These are phyloP conservation scores for Gasterosteus aculeatus DNA, from an alignment of 2,113 vertebrate genomes.

Conservation along the genomic window DNA sequence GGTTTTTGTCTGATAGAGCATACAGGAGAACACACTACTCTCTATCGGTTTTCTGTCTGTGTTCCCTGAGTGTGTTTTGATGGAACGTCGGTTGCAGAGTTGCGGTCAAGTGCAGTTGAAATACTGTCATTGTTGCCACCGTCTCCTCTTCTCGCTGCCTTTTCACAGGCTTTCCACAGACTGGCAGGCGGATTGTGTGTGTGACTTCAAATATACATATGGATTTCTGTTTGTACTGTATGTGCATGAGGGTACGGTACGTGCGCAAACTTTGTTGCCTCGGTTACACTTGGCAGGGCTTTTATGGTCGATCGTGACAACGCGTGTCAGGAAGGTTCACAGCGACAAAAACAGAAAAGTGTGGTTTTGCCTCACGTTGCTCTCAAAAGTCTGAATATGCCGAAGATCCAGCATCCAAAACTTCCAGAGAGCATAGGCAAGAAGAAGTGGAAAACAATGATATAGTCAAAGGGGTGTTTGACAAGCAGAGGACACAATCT, in stretches of 20 bases:
- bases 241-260: constrained; percentile 11
- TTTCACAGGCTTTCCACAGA: constrained; percentile 37
- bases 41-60: constrained; percentile 58
- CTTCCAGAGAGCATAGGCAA: constrained; percentile 20
- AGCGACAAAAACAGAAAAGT: not conserved
- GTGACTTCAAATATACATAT: constrained; percentile 16
- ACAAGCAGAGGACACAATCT: constrained; percentile 48
- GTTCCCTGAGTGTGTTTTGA: constrained; percentile 60
- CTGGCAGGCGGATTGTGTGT: constrained; percentile 29
- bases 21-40: constrained; percentile 11
- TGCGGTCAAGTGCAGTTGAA: constrained; percentile 59
- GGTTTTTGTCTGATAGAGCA: constrained; percentile 44
- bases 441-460: constrained; percentile 13
- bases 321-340: constrained; percentile 29
- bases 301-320: constrained; percentile 38
- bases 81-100: constrained; percentile 60
- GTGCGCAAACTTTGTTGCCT: constrained; percentile 5
- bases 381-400: constrained; percentile 31
- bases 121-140: constrained; percentile 66
- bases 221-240: constrained; percentile 6
- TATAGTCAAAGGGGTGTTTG: constrained; percentile 30
- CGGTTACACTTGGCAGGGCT: constrained; percentile 26
- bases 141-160: constrained; percentile 41
- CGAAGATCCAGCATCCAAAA: constrained; percentile 2
- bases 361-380: constrained; percentile 15